Evolutionary conservation across 2,113 vertebrate genomes (phyloP).

Genomic region (Tragulus kanchil): DNA sequence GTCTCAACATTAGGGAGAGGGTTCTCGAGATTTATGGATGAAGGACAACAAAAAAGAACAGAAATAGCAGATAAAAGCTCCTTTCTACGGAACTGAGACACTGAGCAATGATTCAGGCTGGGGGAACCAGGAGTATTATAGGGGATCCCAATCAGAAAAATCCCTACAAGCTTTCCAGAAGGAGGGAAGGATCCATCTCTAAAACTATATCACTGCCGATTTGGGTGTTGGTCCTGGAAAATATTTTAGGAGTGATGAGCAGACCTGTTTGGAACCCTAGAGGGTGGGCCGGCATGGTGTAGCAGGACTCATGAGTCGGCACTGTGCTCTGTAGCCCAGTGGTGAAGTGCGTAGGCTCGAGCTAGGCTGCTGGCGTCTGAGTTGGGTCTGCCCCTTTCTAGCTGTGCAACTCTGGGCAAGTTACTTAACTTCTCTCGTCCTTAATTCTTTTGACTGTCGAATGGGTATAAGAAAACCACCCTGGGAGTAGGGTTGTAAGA

Average conservation of each 20-base stretch:
- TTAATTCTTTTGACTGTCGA: neutral
- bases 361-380: neutral
- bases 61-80: neutral
- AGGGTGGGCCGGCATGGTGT: neutral
- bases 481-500: neutral
- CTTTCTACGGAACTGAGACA: neutral
- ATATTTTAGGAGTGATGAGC: neutral
- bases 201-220: neutral
- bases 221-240: neutral
- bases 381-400: neutral
- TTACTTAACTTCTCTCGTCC: neutral
- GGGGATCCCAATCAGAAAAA: neutral
- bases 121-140: neutral
- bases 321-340: rapidly evolving
- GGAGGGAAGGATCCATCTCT: rapidly evolving
- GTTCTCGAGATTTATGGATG: neutral
- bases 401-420: neutral
- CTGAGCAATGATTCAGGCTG: neutral
- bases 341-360: too few species aligned
- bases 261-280: neutral
- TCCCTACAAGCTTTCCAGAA: neutral
- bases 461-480: neutral
- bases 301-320: rapidly evolving
- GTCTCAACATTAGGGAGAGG: neutral
- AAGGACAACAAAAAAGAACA: neutral